phyloP scores from a whole-genome alignment of 2,113 vertebrate species.

The Alethe diademata region DNA sequence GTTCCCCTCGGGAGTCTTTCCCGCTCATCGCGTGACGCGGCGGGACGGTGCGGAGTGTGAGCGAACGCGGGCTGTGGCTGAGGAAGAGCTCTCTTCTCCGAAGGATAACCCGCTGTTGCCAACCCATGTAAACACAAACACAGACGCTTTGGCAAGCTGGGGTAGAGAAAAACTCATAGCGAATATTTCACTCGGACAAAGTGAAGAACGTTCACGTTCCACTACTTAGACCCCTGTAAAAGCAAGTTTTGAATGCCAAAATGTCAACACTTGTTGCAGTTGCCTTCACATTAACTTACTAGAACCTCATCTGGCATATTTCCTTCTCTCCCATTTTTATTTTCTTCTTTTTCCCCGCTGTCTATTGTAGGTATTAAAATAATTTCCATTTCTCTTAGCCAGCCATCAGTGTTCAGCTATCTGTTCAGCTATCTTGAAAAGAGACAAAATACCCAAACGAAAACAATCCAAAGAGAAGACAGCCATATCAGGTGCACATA shows the following conservation, averaged over 20 bases:
- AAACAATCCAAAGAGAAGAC: not conserved
- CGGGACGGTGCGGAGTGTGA: rapidly evolving
- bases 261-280: not conserved
- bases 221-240: slow-evolving; percentile 25
- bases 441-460: not conserved
- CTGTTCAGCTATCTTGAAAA: not conserved
- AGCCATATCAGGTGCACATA: not conserved
- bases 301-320: not conserved
- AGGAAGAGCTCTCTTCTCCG: not conserved
- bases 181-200: slow-evolving; percentile 65
- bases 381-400: not conserved
- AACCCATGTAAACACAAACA: slow-evolving; percentile 37
- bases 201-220: slow-evolving; percentile 52
- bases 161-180: slow-evolving; percentile 50
- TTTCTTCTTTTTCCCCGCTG: not conserved
- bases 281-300: not conserved
- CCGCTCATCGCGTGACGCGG: rapidly evolving
- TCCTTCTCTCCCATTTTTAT: not conserved
- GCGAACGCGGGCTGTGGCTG: rapidly evolving
- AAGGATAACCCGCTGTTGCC: not conserved
- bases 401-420: not conserved
- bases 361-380: not conserved
- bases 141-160: slow-evolving; percentile 39
- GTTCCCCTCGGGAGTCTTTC: too few species aligned
- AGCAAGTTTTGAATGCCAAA: slow-evolving; percentile 27